Percentiles rank a stretch among this genome's conserved stretches.
Evolutionary conservation across 2,888 invertebrate genomes (phyloP).

Genomic region (Dorcus parallelipipedus): DNA sequence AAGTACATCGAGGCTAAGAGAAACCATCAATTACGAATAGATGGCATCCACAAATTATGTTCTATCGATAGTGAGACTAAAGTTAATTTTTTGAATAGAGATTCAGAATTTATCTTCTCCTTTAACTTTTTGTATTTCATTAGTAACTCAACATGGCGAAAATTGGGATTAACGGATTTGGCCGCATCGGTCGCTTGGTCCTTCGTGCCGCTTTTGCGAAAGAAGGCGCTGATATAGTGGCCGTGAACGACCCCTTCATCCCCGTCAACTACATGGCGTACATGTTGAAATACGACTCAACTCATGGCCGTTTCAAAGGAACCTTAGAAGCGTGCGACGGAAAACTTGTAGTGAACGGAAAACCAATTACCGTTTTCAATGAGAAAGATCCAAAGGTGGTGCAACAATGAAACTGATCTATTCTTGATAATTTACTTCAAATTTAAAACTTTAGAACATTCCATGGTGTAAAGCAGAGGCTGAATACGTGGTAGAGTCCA

Average conservation of each 20-base stretch:
- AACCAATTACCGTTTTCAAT: constrained; percentile 81
- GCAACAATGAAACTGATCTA: background rate
- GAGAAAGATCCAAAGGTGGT: constrained; percentile 71
- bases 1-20: no score
- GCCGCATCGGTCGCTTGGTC: constrained; percentile 91
- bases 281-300: constrained; percentile 97
- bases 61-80: no score
- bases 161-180: constrained; percentile 91
- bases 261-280: constrained; percentile 97
- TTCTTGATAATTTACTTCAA: constrained; percentile 7
- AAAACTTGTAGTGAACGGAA: constrained; percentile 77
- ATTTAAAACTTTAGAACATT: constrained; percentile 56
- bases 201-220: constrained; percentile 79
- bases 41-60: no score
- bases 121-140: no score
- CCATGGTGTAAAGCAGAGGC: constrained; percentile 92
- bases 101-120: no score
- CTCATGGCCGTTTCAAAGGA: constrained; percentile 92
- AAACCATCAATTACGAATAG: no score
- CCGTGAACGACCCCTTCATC: constrained; percentile 97
- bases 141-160: constrained; percentile 20
- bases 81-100: no score
- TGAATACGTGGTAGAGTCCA: constrained; percentile 95
- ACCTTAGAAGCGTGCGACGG: constrained; percentile 75
- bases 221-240: constrained; percentile 79